phyloP scores from a whole-genome alignment of 2,113 vertebrate genomes.

The Archocentrus centrarchus region DNA sequence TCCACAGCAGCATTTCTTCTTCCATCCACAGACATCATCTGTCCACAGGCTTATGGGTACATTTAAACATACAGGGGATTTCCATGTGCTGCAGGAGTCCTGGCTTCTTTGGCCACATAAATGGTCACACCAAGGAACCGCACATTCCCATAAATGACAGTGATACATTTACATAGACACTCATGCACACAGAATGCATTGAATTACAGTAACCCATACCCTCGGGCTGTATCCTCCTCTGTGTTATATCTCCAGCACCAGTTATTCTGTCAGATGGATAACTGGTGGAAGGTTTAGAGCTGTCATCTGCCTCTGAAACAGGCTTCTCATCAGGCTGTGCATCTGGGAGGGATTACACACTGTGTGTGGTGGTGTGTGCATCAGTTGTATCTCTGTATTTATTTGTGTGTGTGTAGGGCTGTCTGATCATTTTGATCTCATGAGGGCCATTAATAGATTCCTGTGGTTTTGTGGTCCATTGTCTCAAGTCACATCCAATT shows the following conservation, averaged over 20 bases:
- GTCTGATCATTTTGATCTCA: conserved; percentile 30
- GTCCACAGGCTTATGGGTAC: neutral
- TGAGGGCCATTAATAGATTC: conserved; percentile 26
- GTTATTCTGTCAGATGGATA: conserved; percentile 4
- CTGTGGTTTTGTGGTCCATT: conserved; percentile 24
- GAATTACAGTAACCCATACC: neutral
- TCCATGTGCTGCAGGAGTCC: neutral
- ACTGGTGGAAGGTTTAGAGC: neutral
- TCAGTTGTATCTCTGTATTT: neutral
- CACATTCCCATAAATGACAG: conserved; percentile 21
- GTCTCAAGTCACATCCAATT: neutral
- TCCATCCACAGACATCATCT: neutral
- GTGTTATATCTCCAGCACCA: conserved; percentile 17
- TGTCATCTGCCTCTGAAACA: conserved; percentile 29
- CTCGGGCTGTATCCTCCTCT: neutral
- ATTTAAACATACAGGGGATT: neutral
- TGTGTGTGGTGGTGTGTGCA: conserved; percentile 13
- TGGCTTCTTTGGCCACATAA: neutral
- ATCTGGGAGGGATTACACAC: conserved; percentile 53
- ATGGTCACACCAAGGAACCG: neutral
- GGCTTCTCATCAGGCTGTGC: conserved; percentile 8
- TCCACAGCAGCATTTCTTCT: neutral
- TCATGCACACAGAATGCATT: neutral
- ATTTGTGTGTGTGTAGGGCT: conserved; percentile 16
- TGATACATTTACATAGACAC: neutral